phyloP scores from a whole-genome alignment of 23 tunicate genomes.

The Corella eumyota region DNA sequence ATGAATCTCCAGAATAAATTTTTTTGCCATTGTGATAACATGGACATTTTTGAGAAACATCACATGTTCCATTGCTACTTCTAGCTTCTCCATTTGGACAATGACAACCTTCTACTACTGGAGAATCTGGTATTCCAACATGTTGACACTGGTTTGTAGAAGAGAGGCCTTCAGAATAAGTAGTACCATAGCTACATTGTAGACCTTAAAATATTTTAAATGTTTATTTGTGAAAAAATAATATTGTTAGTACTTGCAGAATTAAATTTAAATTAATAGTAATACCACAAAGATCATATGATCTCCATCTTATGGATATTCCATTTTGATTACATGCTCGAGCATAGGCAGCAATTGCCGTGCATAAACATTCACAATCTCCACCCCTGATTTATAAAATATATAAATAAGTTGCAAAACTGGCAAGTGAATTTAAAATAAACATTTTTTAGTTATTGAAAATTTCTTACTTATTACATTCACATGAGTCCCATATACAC shows the following conservation, averaged over 20 bases:
- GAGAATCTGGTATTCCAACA: too few species aligned
- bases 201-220: too few species aligned
- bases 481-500: conserved; percentile 69
- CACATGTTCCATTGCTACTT: conserved; percentile 22
- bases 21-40: conserved; percentile 9
- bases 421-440: neutral
- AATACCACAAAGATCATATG: conserved; percentile 50
- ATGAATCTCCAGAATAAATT: conserved; percentile 8
- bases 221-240: too few species aligned
- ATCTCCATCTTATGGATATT: conserved; percentile 44
- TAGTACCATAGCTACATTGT: neutral
- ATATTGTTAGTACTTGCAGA: too few species aligned
- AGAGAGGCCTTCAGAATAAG: neutral
- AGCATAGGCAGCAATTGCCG: conserved; percentile 67
- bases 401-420: neutral
- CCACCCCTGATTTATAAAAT: conserved; percentile 39
- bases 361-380: conserved; percentile 84
- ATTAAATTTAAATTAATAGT: too few species aligned
- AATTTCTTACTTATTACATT: conserved; percentile 23
- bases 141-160: neutral
- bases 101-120: conserved; percentile 51
- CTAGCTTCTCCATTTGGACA: conserved; percentile 33
- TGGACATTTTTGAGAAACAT: conserved; percentile 16
- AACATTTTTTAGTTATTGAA: neutral
- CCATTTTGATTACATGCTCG: conserved; percentile 42